Conservation (phyloP, 2,888 invertebrate species). For the Junonia oenone region DNA sequence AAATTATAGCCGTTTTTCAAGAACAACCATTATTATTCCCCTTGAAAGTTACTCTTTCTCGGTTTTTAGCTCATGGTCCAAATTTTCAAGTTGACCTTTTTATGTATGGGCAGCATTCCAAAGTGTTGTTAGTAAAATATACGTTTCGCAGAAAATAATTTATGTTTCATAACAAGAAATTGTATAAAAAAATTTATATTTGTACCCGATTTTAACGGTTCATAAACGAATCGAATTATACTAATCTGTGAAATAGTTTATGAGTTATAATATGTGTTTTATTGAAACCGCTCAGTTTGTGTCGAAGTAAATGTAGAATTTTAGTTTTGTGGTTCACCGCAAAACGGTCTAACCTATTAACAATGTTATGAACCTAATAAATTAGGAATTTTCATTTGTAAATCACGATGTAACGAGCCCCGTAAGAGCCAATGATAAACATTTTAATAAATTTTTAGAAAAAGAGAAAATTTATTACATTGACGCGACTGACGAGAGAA, state of each 20-base stretch:
- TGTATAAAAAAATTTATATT: too few species aligned
- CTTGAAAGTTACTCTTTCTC: conserved; percentile 12
- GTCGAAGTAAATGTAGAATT: conserved; percentile 7
- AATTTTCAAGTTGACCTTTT: conserved; percentile 16
- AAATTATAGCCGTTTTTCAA: conserved; percentile 17
- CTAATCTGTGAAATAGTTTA: background rate
- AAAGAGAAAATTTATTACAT: too few species aligned
- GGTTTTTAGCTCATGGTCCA: conserved; percentile 10
- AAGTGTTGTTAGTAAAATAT: background rate
- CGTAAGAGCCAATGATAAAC: conserved; percentile 58
- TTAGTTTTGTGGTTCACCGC: conserved; percentile 27
- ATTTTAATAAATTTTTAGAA: too few species aligned
- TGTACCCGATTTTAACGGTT: too few species aligned
- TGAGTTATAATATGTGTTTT: background rate
- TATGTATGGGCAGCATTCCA: conserved; percentile 14
- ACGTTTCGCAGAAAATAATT: background rate
- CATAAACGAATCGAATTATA: too few species aligned
- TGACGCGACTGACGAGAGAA: too few species aligned
- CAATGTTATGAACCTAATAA: conserved; percentile 14
- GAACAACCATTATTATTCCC: conserved; percentile 14
- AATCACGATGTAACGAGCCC: conserved; percentile 40
- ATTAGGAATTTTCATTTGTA: conserved; percentile 20
- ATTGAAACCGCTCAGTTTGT: background rate
- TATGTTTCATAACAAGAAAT: background rate
- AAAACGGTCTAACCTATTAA: conserved; percentile 19